phyloP scores from a whole-genome alignment of 1,140 invertebrate genomes.

The Spodoptera frugiperda region DNA sequence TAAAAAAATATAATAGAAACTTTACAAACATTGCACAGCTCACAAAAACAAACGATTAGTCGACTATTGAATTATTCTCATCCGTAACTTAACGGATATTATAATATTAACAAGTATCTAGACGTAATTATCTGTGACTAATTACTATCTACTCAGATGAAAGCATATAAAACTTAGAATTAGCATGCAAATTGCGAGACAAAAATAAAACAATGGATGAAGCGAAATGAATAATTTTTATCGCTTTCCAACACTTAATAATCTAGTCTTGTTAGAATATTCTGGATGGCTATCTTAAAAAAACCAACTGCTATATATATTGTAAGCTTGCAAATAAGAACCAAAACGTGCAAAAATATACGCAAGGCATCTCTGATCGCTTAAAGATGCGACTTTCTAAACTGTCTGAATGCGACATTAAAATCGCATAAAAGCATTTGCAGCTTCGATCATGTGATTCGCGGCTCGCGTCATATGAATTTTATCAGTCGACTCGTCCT shows the following conservation, averaged over 20 bases:
- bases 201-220: not conserved
- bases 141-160: not conserved
- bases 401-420: slow-evolving; percentile 27
- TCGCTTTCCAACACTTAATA: not conserved
- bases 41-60: not conserved
- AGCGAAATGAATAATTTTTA: no score
- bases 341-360: not conserved
- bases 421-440: slow-evolving; percentile 39
- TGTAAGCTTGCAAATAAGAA: not conserved
- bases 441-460: slow-evolving; percentile 24
- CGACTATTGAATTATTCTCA: no score
- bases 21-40: not conserved
- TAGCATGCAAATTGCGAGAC: not conserved
- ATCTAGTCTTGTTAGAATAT: no score
- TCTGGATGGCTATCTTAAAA: no score
- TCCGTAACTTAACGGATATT: no score
- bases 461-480: slow-evolving; percentile 40
- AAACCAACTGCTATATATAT: no score
- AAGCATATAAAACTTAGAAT: not conserved
- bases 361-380: slow-evolving; percentile 2
- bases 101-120: not conserved
- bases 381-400: slow-evolving; percentile 41
- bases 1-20: no score
- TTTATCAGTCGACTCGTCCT: slow-evolving; percentile 61
- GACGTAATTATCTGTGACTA: slow-evolving; percentile 2